A percentile compares a stretch with the other conserved stretches of the same genome.
Conservation (phyloP, 2,797 vertebrate species). For the Chaetophractus vellerosus region DNA sequence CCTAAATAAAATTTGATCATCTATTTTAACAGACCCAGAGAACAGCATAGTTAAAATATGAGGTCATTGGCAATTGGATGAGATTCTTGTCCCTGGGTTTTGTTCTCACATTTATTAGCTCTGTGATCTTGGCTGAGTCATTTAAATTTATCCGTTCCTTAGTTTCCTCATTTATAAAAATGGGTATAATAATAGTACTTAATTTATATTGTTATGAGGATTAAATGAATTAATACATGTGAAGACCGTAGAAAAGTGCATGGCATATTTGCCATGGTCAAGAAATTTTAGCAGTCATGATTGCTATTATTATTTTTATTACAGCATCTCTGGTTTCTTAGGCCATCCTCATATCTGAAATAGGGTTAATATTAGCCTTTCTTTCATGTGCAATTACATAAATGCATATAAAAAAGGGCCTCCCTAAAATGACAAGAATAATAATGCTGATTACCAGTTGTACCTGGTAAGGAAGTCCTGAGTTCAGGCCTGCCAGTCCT, state of each 20-base stretch:
- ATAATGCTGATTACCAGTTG: not conserved
- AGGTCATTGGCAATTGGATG: not conserved
- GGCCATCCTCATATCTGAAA: constrained; percentile 4
- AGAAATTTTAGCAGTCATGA: constrained; percentile 27
- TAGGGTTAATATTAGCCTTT: not conserved
- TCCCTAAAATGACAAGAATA: not conserved
- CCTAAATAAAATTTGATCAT: not conserved
- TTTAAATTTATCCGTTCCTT: constrained; percentile 24
- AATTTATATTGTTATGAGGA: constrained; percentile 20
- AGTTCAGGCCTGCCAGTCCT: not conserved
- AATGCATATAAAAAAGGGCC: not conserved
- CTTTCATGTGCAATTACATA: not conserved
- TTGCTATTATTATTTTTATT: not conserved
- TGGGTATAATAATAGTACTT: not conserved
- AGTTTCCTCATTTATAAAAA: constrained; percentile 48
- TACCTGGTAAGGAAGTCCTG: not conserved
- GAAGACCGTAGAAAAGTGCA: not conserved
- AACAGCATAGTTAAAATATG: not conserved
- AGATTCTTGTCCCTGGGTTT: not conserved
- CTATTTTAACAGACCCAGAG: not conserved
- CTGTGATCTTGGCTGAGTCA: not conserved
- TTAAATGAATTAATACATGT: constrained; percentile 15
- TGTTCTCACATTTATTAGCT: not conserved
- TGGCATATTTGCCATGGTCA: not conserved
- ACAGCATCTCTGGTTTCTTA: not conserved